Percentiles rank a stretch among this genome's conserved stretches.
These are phyloP conservation scores for Diorhabda carinulata DNA, from an alignment of 1,140 invertebrate genomes.

Conservation along the genomic window DNA sequence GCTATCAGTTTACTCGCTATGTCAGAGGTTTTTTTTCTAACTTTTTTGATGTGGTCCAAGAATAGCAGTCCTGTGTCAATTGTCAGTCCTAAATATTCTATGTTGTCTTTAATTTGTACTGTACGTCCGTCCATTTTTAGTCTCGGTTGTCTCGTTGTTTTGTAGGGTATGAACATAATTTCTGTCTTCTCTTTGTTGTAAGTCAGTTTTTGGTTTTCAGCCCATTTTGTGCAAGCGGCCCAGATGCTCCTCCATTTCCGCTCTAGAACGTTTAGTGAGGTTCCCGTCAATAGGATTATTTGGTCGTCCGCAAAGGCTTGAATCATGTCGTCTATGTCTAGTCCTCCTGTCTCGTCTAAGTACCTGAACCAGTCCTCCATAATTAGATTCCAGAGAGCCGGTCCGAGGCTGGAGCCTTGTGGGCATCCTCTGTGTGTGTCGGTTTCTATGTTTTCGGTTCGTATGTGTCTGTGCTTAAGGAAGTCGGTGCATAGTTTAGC, in stretches of 20 bases:
- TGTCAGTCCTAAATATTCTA: too few species aligned
- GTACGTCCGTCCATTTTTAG: too few species aligned
- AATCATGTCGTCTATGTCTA: not conserved
- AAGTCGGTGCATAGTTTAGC: too few species aligned
- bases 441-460: slow-evolving; percentile 10
- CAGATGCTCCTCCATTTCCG: too few species aligned
- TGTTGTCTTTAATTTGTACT: too few species aligned
- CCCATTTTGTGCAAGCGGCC: too few species aligned
- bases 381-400: slow-evolving; percentile 25
- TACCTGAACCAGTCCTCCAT: slow-evolving; percentile 28
- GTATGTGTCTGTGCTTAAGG: slow-evolving; percentile 21
- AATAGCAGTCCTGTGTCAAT: too few species aligned
- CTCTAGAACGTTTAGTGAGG: slow-evolving; percentile 18
- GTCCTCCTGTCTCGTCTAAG: slow-evolving; percentile 17
- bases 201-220: too few species aligned
- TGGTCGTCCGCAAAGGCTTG: slow-evolving; percentile 29
- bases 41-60: slow-evolving; percentile 22
- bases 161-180: too few species aligned
- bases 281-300: slow-evolving; percentile 17
- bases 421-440: slow-evolving; percentile 29
- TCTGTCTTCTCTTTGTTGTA: too few species aligned
- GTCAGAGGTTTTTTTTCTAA: slow-evolving; percentile 9
- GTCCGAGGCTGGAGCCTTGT: slow-evolving; percentile 32
- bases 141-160: too few species aligned
- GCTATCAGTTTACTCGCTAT: too few species aligned